Percentiles rank a stretch among this genome's conserved stretches.
These are phyloP conservation scores for Oceanodroma leucorhoa DNA, from an alignment of 2,797 vertebrate genomes.

Conservation along the genomic window DNA sequence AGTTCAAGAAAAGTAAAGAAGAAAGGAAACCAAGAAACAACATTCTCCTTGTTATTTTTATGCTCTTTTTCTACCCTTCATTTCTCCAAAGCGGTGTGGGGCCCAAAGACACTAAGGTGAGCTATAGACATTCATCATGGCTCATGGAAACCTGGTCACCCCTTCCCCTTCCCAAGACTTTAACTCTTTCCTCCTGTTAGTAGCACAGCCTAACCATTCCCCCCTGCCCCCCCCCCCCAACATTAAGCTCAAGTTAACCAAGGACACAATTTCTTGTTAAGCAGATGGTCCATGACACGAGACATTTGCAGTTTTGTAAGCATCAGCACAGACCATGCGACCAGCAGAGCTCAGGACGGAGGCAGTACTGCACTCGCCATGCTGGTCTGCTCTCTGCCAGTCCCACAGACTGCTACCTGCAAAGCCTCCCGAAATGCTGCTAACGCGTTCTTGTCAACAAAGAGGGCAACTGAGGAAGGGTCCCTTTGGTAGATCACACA, in stretches of 20 bases:
- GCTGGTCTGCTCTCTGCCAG: background rate
- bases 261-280: background rate
- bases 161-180: background rate
- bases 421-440: background rate
- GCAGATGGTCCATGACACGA: background rate
- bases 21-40: background rate
- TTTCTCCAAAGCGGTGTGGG: background rate
- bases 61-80: background rate
- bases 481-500: background rate
- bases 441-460: accelerated
- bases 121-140: accelerated
- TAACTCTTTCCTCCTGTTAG: background rate
- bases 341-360: background rate
- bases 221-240: too few species aligned
- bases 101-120: background rate
- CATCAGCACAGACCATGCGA: background rate
- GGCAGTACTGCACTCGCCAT: accelerated
- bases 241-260: background rate
- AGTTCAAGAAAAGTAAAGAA: background rate
- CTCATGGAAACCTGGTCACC: background rate
- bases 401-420: background rate
- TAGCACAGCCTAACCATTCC: background rate
- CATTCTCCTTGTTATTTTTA: background rate
- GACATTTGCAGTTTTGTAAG: background rate
- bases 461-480: background rate